A percentile compares a stretch with the other conserved stretches of the same genome.
Evolutionary conservation across 2,888 invertebrate species (phyloP).

Genomic region (Nemurella pictetii): DNA sequence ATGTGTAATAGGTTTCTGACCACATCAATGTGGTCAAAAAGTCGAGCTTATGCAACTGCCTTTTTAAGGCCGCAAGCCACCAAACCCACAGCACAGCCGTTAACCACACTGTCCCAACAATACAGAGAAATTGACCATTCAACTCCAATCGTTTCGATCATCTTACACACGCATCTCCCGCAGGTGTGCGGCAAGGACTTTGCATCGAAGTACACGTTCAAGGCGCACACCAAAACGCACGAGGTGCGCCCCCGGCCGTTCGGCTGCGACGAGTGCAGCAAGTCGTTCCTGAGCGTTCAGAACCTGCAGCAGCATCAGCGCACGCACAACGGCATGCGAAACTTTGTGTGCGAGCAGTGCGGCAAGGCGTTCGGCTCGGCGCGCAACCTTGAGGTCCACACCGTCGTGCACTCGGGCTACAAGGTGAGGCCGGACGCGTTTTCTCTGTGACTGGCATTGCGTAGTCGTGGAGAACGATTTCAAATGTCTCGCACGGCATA

Average conservation of each 20-base stretch:
- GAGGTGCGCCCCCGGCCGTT: slow-evolving; percentile 68
- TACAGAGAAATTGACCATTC: too few relatives aligned
- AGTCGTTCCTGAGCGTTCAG: slow-evolving; percentile 75
- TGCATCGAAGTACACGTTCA: slow-evolving; percentile 77
- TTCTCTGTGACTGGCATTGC: too few relatives aligned
- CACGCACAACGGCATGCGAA: slow-evolving; percentile 71
- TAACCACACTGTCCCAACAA: too few relatives aligned
- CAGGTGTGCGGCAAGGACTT: slow-evolving; percentile 69
- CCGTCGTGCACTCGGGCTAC: slow-evolving; percentile 75
- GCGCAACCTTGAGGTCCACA: slow-evolving; percentile 77
- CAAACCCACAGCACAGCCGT: too few relatives aligned
- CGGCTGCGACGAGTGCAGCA: slow-evolving; percentile 67
- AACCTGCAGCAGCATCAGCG: slow-evolving; percentile 75
- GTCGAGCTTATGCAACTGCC: too few relatives aligned
- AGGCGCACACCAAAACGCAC: slow-evolving; percentile 76
- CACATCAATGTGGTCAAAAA: too few relatives aligned
- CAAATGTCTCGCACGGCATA: too few relatives aligned
- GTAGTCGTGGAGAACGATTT: too few relatives aligned
- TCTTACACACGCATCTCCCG: too few relatives aligned
- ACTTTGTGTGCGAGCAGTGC: slow-evolving; percentile 69
- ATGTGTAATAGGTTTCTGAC: too few relatives aligned
- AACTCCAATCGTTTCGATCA: too few relatives aligned
- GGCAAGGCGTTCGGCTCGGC: slow-evolving; percentile 75
- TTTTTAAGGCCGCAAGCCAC: too few relatives aligned
- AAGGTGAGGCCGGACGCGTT: slow-evolving; percentile 58